A percentile compares a stretch with the other conserved stretches of the same genome.
Conservation (phyloP, 2,797 vertebrate species). For the Anas acuta region DNA sequence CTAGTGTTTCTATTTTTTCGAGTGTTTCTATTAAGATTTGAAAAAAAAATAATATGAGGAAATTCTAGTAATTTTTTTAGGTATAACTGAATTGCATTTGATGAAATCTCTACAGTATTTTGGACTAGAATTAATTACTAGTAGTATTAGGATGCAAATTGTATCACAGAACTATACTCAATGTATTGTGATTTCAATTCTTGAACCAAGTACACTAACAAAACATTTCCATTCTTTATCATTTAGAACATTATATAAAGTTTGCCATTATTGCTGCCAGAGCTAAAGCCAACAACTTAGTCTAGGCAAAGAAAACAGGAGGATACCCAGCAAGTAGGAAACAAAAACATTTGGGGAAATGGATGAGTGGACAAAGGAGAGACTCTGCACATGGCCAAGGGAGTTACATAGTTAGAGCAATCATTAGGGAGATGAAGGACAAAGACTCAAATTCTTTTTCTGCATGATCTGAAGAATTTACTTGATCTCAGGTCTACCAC, state of each 20-base stretch:
- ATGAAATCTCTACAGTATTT: not conserved
- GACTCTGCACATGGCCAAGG: not conserved
- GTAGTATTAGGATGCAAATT: not conserved
- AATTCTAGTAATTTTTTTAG: not conserved
- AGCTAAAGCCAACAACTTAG: not conserved
- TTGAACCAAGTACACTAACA: not conserved
- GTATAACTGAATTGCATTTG: not conserved
- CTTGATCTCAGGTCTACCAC: not conserved
- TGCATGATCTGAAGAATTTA: not conserved
- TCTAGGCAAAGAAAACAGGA: conserved; percentile 11
- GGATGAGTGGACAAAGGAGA: not conserved
- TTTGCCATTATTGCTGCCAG: conserved; percentile 26
- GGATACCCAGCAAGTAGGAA: not conserved
- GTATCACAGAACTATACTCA: not conserved
- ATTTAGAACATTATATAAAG: not conserved
- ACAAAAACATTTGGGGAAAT: not conserved
- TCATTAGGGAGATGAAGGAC: not conserved
- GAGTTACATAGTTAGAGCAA: not conserved
- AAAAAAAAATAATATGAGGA: not conserved
- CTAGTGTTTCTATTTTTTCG: not conserved
- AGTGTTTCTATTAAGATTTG: not conserved
- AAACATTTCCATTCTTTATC: not conserved
- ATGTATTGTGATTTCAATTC: not conserved
- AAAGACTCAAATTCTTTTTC: not conserved
- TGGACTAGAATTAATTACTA: not conserved